Conservation (phyloP, 2,113 vertebrate genomes). For the Mohoua ochrocephala region DNA sequence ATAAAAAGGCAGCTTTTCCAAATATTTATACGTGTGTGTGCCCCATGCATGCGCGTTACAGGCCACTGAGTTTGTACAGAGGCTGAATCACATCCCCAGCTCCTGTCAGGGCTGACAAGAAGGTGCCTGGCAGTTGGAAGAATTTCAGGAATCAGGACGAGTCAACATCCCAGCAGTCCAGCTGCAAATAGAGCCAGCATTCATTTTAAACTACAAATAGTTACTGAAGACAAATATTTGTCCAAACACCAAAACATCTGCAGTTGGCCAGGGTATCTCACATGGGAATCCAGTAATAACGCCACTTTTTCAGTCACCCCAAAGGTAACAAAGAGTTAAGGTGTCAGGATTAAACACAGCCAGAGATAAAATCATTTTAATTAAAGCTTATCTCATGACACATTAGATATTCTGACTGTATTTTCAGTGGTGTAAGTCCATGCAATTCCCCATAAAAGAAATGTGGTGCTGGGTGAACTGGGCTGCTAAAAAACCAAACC, state of each 20-base stretch:
- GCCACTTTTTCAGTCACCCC: neutral
- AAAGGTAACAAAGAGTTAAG: neutral
- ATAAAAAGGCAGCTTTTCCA: neutral
- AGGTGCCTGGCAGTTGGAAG: neutral
- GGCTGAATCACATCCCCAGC: neutral
- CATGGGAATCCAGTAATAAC: neutral
- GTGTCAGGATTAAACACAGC: neutral
- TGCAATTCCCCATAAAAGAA: neutral
- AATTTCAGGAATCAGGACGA: neutral
- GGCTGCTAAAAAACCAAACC: neutral
- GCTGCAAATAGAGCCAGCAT: neutral
- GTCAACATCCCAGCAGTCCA: neutral
- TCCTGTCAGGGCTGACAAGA: neutral
- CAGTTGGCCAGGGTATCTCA: neutral
- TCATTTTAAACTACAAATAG: neutral
- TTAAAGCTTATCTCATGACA: neutral
- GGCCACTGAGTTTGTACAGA: neutral
- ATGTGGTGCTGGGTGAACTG: neutral
- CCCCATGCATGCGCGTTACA: neutral
- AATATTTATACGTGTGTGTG: accelerated
- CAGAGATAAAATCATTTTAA: conserved; percentile 33
- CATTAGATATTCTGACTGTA: neutral
- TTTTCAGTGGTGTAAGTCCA: neutral
- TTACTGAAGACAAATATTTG: neutral
- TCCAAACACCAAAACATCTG: neutral